Percentiles rank a stretch among this genome's conserved stretches.
These are phyloP conservation scores for Sarotherodon lohbergeri DNA, from an alignment of 2,113 vertebrate species.

Conservation along the genomic window DNA sequence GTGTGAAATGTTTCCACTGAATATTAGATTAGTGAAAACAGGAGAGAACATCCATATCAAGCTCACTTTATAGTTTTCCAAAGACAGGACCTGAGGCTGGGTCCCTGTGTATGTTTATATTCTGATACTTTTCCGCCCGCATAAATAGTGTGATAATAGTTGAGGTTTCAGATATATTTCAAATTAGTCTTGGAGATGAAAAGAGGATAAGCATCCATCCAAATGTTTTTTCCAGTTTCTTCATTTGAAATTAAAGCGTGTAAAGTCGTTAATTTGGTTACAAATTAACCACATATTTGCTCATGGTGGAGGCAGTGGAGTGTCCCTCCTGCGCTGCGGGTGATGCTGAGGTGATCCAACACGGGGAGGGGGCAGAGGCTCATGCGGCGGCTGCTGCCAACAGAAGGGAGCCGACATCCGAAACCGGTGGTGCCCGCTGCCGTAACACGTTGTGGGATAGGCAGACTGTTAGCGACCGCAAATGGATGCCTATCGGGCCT, in stretches of 20 bases:
- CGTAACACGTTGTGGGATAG: not conserved
- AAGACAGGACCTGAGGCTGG: not conserved
- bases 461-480: not conserved
- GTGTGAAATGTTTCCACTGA: not conserved
- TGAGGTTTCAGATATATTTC: not conserved
- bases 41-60: not conserved
- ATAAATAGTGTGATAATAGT: not conserved
- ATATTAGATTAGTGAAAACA: not conserved
- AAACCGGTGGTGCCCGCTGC: conserved; percentile 37
- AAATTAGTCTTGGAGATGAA: not conserved
- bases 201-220: not conserved
- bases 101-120: not conserved
- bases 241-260: not conserved
- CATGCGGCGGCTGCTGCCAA: conserved; percentile 44
- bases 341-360: conserved; percentile 64
- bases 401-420: conserved; percentile 17
- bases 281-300: not conserved
- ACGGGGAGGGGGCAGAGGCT: conserved; percentile 47
- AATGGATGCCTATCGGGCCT: not conserved
- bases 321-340: not conserved
- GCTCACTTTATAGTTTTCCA: not conserved
- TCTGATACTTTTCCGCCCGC: not conserved
- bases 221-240: not conserved
- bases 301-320: not conserved
- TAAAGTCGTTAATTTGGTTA: not conserved